Percentiles rank a stretch among this genome's conserved stretches.
Evolutionary conservation across 2,888 invertebrate species (phyloP).

Genomic region (Metalampra italica): DNA sequence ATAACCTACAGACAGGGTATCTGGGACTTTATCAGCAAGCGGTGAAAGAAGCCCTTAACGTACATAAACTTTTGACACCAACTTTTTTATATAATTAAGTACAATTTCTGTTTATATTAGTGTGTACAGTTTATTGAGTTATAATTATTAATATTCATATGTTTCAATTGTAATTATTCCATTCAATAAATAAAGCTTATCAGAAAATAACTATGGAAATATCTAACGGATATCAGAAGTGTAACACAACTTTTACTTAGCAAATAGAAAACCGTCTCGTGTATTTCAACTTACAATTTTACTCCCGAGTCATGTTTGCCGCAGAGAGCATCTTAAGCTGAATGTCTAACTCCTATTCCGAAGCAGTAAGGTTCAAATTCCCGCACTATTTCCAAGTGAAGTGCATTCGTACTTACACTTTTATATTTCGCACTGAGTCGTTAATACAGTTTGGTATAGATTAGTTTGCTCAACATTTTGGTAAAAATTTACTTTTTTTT

Average conservation of each 20-base stretch:
- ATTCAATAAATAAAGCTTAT: neutral
- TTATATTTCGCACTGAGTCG: conserved; percentile 46
- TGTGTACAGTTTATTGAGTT: too few species aligned
- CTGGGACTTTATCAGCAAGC: too few species aligned
- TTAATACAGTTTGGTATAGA: conserved; percentile 44
- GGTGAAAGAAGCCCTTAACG: too few species aligned
- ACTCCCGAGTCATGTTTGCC: too few species aligned
- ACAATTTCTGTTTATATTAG: too few species aligned
- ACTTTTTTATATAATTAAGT: too few species aligned
- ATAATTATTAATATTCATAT: too few species aligned
- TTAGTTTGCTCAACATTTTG: conserved; percentile 26
- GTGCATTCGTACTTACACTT: too few species aligned
- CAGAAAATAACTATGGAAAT: neutral
- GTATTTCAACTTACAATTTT: neutral
- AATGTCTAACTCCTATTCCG: conserved; percentile 18
- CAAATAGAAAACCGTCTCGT: conserved; percentile 45
- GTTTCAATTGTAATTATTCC: too few species aligned
- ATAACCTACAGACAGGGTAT: too few species aligned
- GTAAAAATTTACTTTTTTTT: conserved; percentile 20
- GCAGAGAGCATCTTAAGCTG: too few species aligned
- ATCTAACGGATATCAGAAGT: conserved; percentile 4
- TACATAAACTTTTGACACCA: too few species aligned
- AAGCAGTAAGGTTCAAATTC: conserved; percentile 25
- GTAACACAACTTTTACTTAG: conserved; percentile 55
- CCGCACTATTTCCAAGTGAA: neutral